A percentile compares a stretch with the other conserved stretches of the same genome.
phyloP scores from a whole-genome alignment of 2,113 vertebrate genomes.

The Thalassarche chlororhynchos region DNA sequence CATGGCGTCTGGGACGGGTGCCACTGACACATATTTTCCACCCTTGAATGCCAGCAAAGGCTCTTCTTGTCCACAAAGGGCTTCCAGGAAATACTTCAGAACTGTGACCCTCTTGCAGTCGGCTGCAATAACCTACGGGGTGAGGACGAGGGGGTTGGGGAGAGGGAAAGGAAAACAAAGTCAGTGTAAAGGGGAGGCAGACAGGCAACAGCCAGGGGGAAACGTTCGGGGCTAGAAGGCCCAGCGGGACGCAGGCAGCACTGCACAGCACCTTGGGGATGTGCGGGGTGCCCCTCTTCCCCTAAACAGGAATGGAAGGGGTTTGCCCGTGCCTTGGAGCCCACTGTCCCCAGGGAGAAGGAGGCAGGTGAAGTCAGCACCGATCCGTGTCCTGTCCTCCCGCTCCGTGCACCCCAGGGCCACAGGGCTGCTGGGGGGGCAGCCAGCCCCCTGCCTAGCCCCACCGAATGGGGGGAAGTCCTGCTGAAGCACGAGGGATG shows the following conservation, averaged over 20 bases:
- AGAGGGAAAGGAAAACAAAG: slow-evolving; percentile 69
- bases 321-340: not conserved
- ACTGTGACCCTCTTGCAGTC: slow-evolving; percentile 99
- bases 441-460: not conserved
- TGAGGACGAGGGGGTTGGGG: slow-evolving; percentile 58
- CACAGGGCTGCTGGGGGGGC: not conserved
- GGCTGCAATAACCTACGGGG: slow-evolving; percentile 90
- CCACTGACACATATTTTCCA: slow-evolving; percentile 98
- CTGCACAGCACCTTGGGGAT: fast-evolving
- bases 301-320: not conserved
- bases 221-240: not conserved
- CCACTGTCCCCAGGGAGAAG: not conserved
- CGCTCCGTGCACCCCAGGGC: not conserved
- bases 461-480: not conserved
- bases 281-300: not conserved
- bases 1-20: slow-evolving; percentile 85
- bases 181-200: slow-evolving; percentile 65
- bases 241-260: not conserved
- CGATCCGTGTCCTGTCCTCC: fast-evolving
- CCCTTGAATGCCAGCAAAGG: slow-evolving; percentile 98
- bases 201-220: not conserved
- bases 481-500: not conserved
- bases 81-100: slow-evolving; percentile 99
- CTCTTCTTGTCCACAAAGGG: slow-evolving; percentile 98
- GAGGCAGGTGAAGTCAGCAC: not conserved